Evolutionary conservation across 2,113 vertebrate species (phyloP), one percentile per base, ranked within the genome.

Genomic region (Tenebrosternarchus preto): DNA sequence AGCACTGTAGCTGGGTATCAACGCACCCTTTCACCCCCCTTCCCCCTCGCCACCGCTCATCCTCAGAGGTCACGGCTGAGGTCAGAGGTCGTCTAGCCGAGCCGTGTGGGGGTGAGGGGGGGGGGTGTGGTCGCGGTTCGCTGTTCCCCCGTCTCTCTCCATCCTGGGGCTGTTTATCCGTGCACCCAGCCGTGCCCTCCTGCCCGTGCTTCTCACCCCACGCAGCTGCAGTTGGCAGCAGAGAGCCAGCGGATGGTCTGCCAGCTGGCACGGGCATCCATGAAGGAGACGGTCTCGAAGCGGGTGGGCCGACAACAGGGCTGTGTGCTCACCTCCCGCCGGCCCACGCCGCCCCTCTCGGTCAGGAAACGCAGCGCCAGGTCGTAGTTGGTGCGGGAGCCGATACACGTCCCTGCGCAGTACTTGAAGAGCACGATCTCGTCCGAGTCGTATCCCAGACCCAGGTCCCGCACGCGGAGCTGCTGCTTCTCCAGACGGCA

Each of bases 381-480:
- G 88, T 98, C 95, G 0, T 98, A 95, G 85, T 94, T 94, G 73
- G 89, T 93, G 69, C 94, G 94, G 0, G 91, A 88, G 6, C 90
- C 90, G 71, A 91, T 91, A 82, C 96, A 98, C 0, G 93, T 93
- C 29, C 96, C 96, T 0, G 93, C 94, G 81, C 96, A 97, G 91
- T 96, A 97, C 85, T 95, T 95, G 89, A 98, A 97, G 56, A 93
- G 90, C 77, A 98, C 89, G 0, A 96, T 92, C 92, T 98, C 96
- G 0, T 97, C 95, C 0, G 96, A 97, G 84, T 95, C 92, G 72
- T 94, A 96, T 84, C 96, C 96, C 61, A 97, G 91, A 64, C 95
- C 96, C 24, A 98, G 93, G 60, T 95, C 95, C 0, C 92, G 91
- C 77, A 97, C 96, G 16, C 92, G 93, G 85, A 96, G 93, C 87